phyloP scores from a whole-genome alignment of 2,797 vertebrate species.

The Tokudaia muenninki region DNA sequence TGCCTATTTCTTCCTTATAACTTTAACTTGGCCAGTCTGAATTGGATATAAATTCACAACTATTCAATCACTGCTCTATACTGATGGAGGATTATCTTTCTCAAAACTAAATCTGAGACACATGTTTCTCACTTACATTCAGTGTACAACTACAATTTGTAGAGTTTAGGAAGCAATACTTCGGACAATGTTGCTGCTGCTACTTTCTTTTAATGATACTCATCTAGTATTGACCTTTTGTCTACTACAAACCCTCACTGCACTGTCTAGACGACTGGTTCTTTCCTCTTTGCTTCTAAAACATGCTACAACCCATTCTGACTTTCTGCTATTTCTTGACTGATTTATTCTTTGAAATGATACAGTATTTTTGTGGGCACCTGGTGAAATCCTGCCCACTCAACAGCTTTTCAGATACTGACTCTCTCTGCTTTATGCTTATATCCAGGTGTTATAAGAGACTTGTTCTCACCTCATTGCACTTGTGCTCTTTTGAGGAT shows the following conservation, averaged over 20 bases:
- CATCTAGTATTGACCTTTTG: background rate
- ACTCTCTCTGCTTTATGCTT: background rate
- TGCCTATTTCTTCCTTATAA: background rate
- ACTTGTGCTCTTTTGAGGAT: background rate
- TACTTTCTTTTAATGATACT: background rate
- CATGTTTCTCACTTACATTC: background rate
- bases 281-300: conserved; percentile 3
- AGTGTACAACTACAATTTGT: background rate
- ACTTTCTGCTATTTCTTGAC: background rate
- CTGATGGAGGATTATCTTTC: background rate
- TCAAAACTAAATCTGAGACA: background rate
- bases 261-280: too few relatives aligned
- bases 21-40: background rate
- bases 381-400: background rate
- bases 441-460: background rate
- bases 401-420: background rate
- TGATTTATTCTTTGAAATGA: background rate
- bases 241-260: background rate
- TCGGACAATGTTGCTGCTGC: background rate
- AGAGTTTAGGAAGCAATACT: background rate
- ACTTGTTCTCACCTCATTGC: background rate
- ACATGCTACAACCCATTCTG: background rate
- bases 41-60: background rate
- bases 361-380: background rate
- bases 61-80: background rate